A percentile compares a stretch with the other conserved stretches of the same genome.
These are phyloP conservation scores for Prietella phreatophila DNA, from an alignment of 2,113 vertebrate genomes.

Conservation along the genomic window DNA sequence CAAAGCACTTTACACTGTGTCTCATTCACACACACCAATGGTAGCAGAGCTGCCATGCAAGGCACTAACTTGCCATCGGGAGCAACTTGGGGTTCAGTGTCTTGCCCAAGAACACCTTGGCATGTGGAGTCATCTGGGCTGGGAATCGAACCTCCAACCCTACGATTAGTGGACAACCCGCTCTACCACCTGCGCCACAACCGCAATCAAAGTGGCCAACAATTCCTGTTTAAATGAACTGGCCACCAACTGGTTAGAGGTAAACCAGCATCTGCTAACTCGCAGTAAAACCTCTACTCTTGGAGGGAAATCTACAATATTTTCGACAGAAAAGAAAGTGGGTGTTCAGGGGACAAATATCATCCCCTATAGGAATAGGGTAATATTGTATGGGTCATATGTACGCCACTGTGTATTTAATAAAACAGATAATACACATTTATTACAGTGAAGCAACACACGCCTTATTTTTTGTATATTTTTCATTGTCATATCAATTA, in stretches of 20 bases:
- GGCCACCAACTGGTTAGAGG: background rate
- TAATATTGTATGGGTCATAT: background rate
- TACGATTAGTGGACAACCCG: too few relatives aligned
- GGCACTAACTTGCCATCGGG: too few relatives aligned
- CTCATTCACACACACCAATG: too few relatives aligned
- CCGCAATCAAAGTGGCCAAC: background rate
- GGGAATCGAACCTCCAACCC: too few relatives aligned
- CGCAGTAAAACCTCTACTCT: background rate
- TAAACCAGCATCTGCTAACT: background rate
- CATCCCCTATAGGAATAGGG: background rate
- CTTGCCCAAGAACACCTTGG: too few relatives aligned
- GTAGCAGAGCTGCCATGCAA: too few relatives aligned
- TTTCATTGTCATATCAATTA: background rate
- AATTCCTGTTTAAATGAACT: background rate
- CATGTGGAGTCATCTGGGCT: too few relatives aligned
- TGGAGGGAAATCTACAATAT: background rate
- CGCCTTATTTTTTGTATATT: background rate
- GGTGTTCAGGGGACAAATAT: background rate
- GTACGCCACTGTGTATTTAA: background rate
- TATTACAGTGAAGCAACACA: too few relatives aligned
- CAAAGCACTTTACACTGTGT: too few relatives aligned
- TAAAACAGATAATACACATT: background rate
- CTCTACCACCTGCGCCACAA: too few relatives aligned
- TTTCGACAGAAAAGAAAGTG: background rate
- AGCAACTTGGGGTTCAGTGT: too few relatives aligned